Evolutionary conservation across 2,797 vertebrate genomes (phyloP).

Genomic region (Neopelma chrysocephalum): DNA sequence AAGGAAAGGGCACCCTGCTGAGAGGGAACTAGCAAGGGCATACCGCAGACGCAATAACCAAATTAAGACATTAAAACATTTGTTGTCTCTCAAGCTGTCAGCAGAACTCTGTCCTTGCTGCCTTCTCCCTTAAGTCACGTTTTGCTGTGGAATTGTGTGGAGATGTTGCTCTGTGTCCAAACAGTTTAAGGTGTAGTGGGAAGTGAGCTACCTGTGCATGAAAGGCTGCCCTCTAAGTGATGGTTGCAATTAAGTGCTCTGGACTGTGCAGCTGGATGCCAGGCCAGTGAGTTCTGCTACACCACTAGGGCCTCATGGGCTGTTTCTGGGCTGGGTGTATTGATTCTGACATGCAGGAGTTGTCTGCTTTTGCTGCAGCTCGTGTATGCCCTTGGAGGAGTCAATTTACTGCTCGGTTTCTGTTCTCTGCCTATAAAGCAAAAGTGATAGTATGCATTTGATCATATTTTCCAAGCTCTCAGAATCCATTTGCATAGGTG

Average conservation of each 20-base stretch:
- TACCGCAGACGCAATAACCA: neutral
- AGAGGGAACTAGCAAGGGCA: neutral
- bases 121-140: neutral
- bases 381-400: neutral
- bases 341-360: fast-evolving
- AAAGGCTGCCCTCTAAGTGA: neutral
- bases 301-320: fast-evolving
- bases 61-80: neutral
- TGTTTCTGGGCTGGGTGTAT: neutral
- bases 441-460: neutral
- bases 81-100: neutral
- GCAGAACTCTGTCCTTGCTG: neutral
- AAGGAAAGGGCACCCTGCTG: neutral
- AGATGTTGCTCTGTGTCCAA: neutral
- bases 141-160: neutral
- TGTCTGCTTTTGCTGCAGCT: neutral
- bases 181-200: neutral
- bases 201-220: neutral
- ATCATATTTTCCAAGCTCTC: neutral
- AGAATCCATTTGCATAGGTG: neutral
- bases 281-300: neutral
- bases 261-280: neutral
- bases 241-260: neutral
- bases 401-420: neutral
- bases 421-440: neutral